Base-by-base conservation (phyloP, 2,113 vertebrate genomes). In the Euleptes europaea region DNA sequence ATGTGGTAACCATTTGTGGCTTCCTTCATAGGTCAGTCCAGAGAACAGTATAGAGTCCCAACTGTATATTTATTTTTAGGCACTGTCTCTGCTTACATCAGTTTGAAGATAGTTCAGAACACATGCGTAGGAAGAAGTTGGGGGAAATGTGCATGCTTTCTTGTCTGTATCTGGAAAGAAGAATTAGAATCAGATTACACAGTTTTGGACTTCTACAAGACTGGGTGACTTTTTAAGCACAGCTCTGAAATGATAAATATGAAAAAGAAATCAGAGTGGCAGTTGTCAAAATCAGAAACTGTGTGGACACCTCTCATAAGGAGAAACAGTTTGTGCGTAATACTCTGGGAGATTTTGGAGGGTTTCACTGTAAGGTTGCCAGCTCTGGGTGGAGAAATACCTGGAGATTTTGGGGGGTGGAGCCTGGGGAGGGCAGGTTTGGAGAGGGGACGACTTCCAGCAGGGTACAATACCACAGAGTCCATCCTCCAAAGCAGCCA, bases 111-210 rank as follows among this genome's bases (percentile, higher is more conserved):
- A 35, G 60, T 33, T 38, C 4, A 23, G 40, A 70, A 44, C 23
- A 70, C 35, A 4, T 44, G 75, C 65, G 49, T 11, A 10, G 84
- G 73, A 67, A 72, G 82, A 63, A 63, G 26, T 17, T 54, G 35
- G 14, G 65, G 40, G 9, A 17, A 9, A 40, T 83, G 69, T 83
- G 33, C 2, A 1, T 33, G 0, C 28, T 28, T 26, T 90, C 26
- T 0, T 60, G 79, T 33, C 10, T 51, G 26, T 88, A 70, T 47
- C 92, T 94, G 86, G 28, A 87, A 86, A 42, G 90, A n/a, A 90
- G 89, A 79, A 85, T 40, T 80, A 65, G 71, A 33, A 80, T 65
- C 28, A 72, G 42, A 19, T 65, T 40, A 72, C 8, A 28, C 14
- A 77, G 26, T 3, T 40, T 51, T 69, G n/a, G 44, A 21, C 15